These are phyloP conservation scores for Lissonota sp. DNA, from an alignment of 2,888 invertebrate genomes.

Conservation along the genomic window DNA sequence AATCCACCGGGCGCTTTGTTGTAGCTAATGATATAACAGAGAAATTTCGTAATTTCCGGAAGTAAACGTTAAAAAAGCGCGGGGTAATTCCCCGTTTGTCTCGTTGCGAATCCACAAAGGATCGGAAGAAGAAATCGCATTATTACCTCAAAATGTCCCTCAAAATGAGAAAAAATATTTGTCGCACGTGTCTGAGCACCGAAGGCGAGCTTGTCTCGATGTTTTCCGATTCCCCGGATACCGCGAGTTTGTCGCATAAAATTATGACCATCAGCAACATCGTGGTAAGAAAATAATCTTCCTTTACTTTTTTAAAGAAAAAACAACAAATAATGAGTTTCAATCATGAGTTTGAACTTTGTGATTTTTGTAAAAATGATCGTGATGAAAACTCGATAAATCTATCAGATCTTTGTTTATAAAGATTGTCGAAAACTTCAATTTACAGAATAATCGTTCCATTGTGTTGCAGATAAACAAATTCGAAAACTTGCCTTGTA, in stretches of 20 bases:
- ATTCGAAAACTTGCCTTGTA: constrained; percentile 66
- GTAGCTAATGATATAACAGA: not conserved
- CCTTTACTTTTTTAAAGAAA: not conserved
- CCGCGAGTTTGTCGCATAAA: constrained; percentile 64
- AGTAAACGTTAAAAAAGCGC: not conserved
- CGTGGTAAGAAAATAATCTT: constrained; percentile 61
- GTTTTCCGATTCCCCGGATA: constrained; percentile 63
- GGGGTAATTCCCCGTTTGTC: not conserved
- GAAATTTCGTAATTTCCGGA: not conserved
- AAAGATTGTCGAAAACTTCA: too few relatives aligned
- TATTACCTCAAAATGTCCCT: constrained; percentile 13
- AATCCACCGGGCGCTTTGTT: not conserved
- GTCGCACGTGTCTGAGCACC: constrained; percentile 69
- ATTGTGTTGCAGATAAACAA: constrained; percentile 61
- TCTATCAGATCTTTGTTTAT: too few relatives aligned
- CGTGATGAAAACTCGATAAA: too few relatives aligned
- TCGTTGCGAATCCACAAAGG: not conserved
- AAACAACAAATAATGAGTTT: too few relatives aligned
- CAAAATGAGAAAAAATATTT: constrained; percentile 61
- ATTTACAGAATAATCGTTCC: too few relatives aligned
- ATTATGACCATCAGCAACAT: constrained; percentile 64
- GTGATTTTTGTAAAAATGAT: too few relatives aligned
- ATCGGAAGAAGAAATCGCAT: not conserved
- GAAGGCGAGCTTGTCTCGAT: constrained; percentile 67
- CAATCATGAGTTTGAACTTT: too few relatives aligned